Percentiles rank a stretch among this genome's conserved stretches.
phyloP scores from a whole-genome alignment of 2,888 invertebrate species.

The Zaprionus lineosus region DNA sequence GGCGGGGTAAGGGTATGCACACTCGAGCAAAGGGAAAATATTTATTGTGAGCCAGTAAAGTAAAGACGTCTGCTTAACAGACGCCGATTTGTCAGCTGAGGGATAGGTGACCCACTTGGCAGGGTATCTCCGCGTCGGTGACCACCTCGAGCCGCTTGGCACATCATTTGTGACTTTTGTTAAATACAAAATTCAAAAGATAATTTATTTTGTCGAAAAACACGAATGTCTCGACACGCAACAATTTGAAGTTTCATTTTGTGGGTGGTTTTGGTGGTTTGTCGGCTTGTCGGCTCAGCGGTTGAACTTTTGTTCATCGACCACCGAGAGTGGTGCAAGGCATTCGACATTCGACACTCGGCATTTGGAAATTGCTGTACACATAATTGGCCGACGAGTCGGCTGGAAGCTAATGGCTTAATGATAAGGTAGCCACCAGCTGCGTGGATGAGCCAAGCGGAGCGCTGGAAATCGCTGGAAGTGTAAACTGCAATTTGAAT shows the following conservation, averaged over 20 bases:
- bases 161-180: too few relatives aligned
- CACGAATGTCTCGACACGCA: constrained; percentile 31
- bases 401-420: constrained; percentile 41
- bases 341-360: too few relatives aligned
- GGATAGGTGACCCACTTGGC: too few relatives aligned
- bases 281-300: too few relatives aligned
- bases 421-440: constrained; percentile 21
- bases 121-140: constrained; percentile 5
- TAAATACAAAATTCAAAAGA: constrained; percentile 44
- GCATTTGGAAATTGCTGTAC: constrained; percentile 20
- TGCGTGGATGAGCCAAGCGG: constrained; percentile 10
- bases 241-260: constrained; percentile 7
- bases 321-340: constrained; percentile 13
- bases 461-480: constrained; percentile 28
- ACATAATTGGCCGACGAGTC: constrained; percentile 26
- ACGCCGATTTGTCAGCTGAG: too few relatives aligned
- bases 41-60: too few relatives aligned
- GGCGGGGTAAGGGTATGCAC: neutral
- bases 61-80: too few relatives aligned
- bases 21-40: too few relatives aligned
- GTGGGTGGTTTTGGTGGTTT: constrained; percentile 26
- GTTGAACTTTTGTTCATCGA: too few relatives aligned
- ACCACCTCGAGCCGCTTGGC: too few relatives aligned
- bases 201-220: constrained; percentile 49
- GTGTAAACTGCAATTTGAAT: constrained; percentile 49